Percentiles rank a stretch among this genome's conserved stretches.
Conservation (phyloP, 2,888 invertebrate species). For the Ectemnius lituratus region DNA sequence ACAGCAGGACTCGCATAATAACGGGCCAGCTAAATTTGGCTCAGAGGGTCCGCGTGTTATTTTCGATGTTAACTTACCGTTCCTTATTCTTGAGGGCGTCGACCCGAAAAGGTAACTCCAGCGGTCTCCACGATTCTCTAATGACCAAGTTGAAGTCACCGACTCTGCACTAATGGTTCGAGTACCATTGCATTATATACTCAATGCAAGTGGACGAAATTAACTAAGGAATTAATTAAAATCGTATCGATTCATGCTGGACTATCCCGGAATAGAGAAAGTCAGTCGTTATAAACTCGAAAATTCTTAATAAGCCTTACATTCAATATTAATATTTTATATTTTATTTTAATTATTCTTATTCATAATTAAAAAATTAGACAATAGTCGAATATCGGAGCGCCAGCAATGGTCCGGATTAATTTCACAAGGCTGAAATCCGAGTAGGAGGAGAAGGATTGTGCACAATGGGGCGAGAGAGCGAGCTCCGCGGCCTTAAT, state of each 20-base stretch:
- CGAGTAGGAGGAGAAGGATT: slow-evolving; percentile 2
- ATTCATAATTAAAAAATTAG: too few species aligned
- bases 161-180: too few species aligned
- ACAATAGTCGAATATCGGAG: background rate
- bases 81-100: slow-evolving; percentile 53
- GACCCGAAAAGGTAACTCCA: slow-evolving; percentile 34
- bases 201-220: too few species aligned
- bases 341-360: too few species aligned
- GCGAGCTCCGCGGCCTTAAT: slow-evolving; percentile 41
- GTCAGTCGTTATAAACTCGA: too few species aligned
- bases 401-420: slow-evolving; percentile 28
- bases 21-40: slow-evolving; percentile 57
- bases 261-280: too few species aligned
- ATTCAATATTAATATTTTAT: too few species aligned
- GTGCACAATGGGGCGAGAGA: slow-evolving; percentile 32
- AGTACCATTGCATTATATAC: too few species aligned
- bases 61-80: slow-evolving; percentile 52
- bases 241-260: too few species aligned
- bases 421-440: slow-evolving; percentile 27
- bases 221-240: too few species aligned
- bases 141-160: background rate
- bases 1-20: slow-evolving; percentile 53
- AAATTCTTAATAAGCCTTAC: too few species aligned
- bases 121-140: slow-evolving; percentile 29
- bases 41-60: slow-evolving; percentile 51